These are phyloP conservation scores for Aricia agestis DNA, from an alignment of 1,140 invertebrate genomes.

Conservation along the genomic window DNA sequence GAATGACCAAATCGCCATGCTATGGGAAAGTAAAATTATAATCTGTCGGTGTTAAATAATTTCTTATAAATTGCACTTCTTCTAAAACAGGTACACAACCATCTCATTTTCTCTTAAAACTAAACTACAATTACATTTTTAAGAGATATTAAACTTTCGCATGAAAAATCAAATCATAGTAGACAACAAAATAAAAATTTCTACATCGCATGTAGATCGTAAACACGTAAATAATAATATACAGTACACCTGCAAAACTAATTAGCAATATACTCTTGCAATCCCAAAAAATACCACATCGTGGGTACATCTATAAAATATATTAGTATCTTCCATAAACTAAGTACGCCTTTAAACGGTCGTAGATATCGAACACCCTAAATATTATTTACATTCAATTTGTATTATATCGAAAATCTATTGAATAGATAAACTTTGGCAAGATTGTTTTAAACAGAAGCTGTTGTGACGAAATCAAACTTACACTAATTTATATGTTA, in stretches of 20 bases:
- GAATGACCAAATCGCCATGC: neutral
- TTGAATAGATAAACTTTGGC: slow-evolving; percentile 51
- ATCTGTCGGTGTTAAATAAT: neutral
- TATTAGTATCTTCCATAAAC: neutral
- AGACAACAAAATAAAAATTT: no score
- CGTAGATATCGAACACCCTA: neutral
- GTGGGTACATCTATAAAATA: neutral
- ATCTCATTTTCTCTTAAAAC: neutral
- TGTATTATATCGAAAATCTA: slow-evolving; percentile 16
- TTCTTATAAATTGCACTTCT: neutral
- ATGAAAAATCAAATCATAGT: neutral
- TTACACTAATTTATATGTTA: slow-evolving; percentile 37
- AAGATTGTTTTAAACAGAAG: slow-evolving; percentile 48
- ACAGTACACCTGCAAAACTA: neutral
- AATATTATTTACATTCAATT: slow-evolving; percentile 14
- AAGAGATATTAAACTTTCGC: neutral
- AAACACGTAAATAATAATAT: no score
- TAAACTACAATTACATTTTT: neutral
- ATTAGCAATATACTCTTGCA: neutral
- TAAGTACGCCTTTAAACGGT: neutral
- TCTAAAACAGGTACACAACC: neutral
- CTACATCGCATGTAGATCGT: no score
- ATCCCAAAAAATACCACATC: neutral
- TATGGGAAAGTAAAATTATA: neutral
- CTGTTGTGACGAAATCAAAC: slow-evolving; percentile 47